Conservation (phyloP, 2,113 vertebrate genomes). For the Fukomys damarensis region DNA sequence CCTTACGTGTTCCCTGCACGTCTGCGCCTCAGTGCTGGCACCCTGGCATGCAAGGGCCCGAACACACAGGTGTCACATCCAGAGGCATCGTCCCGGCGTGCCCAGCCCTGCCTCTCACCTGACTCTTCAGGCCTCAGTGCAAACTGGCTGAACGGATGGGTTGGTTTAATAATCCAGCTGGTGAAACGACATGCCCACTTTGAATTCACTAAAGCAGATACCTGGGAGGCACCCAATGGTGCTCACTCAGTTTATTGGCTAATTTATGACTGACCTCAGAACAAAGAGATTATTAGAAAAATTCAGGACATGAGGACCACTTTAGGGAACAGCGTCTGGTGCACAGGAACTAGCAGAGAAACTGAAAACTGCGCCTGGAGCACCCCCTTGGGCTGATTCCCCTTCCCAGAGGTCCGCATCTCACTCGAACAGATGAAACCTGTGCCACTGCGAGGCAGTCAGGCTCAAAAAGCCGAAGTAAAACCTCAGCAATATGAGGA, state of each 20-base stretch:
- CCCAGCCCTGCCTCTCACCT: neutral
- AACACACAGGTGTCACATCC: neutral
- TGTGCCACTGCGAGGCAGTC: neutral
- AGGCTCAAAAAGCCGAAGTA: slow-evolving; percentile 55
- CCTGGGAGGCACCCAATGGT: neutral
- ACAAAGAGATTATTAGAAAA: neutral
- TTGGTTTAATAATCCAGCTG: slow-evolving; percentile 7
- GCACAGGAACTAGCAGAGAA: neutral
- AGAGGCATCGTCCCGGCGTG: neutral
- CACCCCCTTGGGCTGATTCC: neutral
- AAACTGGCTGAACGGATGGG: neutral
- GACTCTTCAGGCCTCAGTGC: neutral
- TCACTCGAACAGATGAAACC: neutral
- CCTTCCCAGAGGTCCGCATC: neutral
- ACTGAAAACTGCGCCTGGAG: neutral
- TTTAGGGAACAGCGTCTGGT: neutral
- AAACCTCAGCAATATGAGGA: too few relatives aligned
- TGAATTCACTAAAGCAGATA: slow-evolving; percentile 15
- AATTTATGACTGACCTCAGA: neutral
- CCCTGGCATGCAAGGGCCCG: neutral
- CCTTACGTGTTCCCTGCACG: neutral
- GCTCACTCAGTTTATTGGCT: neutral
- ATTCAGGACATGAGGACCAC: neutral
- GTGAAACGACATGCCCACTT: neutral
- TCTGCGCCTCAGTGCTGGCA: neutral